Evolutionary conservation across 2,797 vertebrate genomes (phyloP), one percentile per base, ranked within the genome.

Genomic region (Scarus forsteni): DNA sequence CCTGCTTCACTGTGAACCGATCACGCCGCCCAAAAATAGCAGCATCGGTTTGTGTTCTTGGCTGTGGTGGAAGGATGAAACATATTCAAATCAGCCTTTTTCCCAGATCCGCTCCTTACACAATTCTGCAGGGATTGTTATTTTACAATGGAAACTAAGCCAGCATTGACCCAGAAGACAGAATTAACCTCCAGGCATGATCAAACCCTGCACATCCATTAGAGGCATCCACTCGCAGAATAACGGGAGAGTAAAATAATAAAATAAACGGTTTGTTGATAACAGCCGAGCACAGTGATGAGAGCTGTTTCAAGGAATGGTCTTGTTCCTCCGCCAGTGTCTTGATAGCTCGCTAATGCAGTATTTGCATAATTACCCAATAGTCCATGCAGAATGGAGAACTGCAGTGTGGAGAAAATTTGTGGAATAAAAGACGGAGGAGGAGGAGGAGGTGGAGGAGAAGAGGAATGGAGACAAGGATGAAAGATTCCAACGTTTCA

Each of bases 71-170:
- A 83, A 88, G 83, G 86, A 92, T 90, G 82, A 93, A 93, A 90
- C 85, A 73, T 81, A 87, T 91, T 92, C 80, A 90, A 92, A 91
- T 90, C 85, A 84, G 87, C 66, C 80, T 85, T 27, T 73, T 72
- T 27, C 27, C 62, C 78, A 78, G 66, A 88, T 84, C 82, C 50
- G 27, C 75, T 77, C 60, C 76, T 84, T 75, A 81, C 85, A 88
- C 85, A 88, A 88, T 85, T 89, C 85, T 82, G 67, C 66, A 53
- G 77, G 85, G 89, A 93, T 90, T 92, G 87, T 85, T 84, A 85
- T 85, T 83, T 88, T 81, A 93, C 87, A 93, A 90, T 88, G 67
- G 79, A 84, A 88, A 90, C 82, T 91, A 91, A 92, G 89, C 85
- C 85, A 85, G 81, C 88, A 73, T 85, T 91, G 86, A 91, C 90